These are phyloP conservation scores for Agrilus cyanescens DNA, from an alignment of 2,888 invertebrate genomes.

Conservation along the genomic window DNA sequence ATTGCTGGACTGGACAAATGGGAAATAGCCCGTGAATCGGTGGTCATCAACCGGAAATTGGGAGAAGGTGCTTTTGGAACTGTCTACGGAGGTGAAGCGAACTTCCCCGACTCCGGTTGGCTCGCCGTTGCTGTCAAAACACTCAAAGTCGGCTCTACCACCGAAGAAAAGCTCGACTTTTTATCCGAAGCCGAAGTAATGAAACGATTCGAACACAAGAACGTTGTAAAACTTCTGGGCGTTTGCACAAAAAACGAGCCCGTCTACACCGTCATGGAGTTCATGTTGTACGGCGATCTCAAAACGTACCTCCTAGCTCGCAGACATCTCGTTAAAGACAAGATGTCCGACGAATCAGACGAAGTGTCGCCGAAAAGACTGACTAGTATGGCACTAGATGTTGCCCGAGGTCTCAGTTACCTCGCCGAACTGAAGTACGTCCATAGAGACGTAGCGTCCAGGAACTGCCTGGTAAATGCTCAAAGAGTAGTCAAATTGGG, in stretches of 20 bases:
- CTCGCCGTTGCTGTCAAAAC: constrained; percentile 82
- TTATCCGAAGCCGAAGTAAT: constrained; percentile 87
- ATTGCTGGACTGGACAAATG: constrained; percentile 62
- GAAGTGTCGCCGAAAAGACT: constrained; percentile 69
- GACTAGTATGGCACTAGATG: constrained; percentile 79
- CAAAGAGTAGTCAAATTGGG: constrained; percentile 68
- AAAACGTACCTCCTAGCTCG: constrained; percentile 80
- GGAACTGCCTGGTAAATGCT: constrained; percentile 60
- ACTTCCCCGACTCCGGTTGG: constrained; percentile 58
- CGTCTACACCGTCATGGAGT: constrained; percentile 87
- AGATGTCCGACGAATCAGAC: constrained; percentile 52
- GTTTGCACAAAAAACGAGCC: constrained; percentile 82
- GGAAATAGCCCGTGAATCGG: constrained; percentile 74
- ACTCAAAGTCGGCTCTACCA: constrained; percentile 66
- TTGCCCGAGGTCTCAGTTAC: constrained; percentile 74
- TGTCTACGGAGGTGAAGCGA: constrained; percentile 83
- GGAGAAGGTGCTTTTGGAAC: constrained; percentile 89
- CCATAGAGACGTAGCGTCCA: constrained; percentile 73
- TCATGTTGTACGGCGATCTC: constrained; percentile 85
- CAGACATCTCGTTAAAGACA: constrained; percentile 64
- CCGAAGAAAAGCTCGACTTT: constrained; percentile 83
- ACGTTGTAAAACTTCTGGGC: constrained; percentile 73
- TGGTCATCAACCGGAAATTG: constrained; percentile 74
- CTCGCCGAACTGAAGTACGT: constrained; percentile 76
- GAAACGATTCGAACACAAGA: constrained; percentile 85